Evolutionary conservation across 2,888 invertebrate genomes (phyloP), one percentile per base, ranked within the genome.

Genomic region (Piscicola geometra): DNA sequence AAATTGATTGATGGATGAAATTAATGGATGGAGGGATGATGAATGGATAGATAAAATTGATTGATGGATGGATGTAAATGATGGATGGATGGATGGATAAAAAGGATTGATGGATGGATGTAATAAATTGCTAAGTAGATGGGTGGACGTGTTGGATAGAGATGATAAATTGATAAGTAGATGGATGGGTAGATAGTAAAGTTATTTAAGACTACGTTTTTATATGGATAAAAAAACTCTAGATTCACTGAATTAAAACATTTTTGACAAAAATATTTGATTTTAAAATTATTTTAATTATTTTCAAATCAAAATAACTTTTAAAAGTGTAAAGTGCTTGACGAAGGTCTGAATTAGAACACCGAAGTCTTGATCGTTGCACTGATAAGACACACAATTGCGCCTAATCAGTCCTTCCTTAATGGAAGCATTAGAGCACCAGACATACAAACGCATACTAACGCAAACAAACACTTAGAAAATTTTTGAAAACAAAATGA

Each of bases 131-230:
- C 9, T 56, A 25, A 56, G n/a, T 3, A 21, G n/a, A 25, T 56
- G 25, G n/a, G n/a, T 56, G 60, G 60, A 25, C n/a, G n/a, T n/a
- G n/a, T n/a, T 56, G 21, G 25, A 56, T 18, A 25, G 41, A 41
- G 41, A 41, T 41, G 41, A 41, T 41, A n/a, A 21, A 56, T 56
- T 3, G 21, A 56, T 56, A 25, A 25, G 60, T 15, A 3, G 25
- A 56, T 56, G 60, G 60, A 25, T 56, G 60, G 60, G n/a, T 56
- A 25, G n/a, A 56, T 5, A n/a, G n/a, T n/a, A n/a, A n/a, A n/a
- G n/a, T n/a, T n/a, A n/a, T n/a, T n/a, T n/a, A n/a, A n/a, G n/a
- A n/a, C n/a, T n/a, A n/a, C n/a, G n/a, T n/a, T n/a, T n/a, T n/a
- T n/a, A n/a, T n/a, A n/a, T n/a, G n/a, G n/a, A n/a, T n/a, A n/a